phyloP scores from a whole-genome alignment of 2,797 vertebrate species.

The Sparidentex hasta region DNA sequence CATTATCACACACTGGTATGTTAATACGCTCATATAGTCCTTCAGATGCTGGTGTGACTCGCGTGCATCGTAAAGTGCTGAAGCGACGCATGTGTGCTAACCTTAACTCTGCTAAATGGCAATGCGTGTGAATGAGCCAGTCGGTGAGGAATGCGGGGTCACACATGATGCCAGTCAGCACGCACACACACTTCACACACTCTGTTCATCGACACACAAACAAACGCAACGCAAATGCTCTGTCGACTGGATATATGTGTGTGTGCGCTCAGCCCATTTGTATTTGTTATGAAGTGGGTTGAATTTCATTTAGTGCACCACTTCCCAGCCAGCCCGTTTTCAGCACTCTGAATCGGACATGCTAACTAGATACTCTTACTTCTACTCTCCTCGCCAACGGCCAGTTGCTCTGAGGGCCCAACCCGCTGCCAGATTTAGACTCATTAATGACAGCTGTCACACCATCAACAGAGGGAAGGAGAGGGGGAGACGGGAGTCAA shows the following conservation, averaged over 20 bases:
- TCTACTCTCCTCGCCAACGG: slow-evolving; percentile 32
- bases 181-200: slow-evolving; percentile 8
- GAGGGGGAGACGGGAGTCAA: slow-evolving; percentile 18
- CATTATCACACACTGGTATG: slow-evolving; percentile 23
- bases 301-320: slow-evolving; percentile 52
- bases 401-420: slow-evolving; percentile 52
- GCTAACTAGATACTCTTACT: slow-evolving; percentile 73
- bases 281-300: slow-evolving; percentile 40
- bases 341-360: slow-evolving; percentile 69
- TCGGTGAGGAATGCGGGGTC: slow-evolving; percentile 70
- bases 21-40: slow-evolving; percentile 46
- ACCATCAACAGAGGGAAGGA: slow-evolving; percentile 26
- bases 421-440: slow-evolving; percentile 67
- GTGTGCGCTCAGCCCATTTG: slow-evolving; percentile 19
- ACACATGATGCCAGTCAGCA: slow-evolving; percentile 61
- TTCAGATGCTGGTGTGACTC: slow-evolving; percentile 41
- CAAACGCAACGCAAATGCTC: slow-evolving; percentile 38
- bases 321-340: slow-evolving; percentile 66
- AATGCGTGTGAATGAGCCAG: slow-evolving; percentile 66
- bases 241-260: slow-evolving; percentile 23
- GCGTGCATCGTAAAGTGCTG: slow-evolving; percentile 60
- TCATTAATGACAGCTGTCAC: slow-evolving; percentile 78
- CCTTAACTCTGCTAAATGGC: slow-evolving; percentile 51
- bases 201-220: slow-evolving; percentile 43
- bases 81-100: slow-evolving; percentile 44